Evolutionary conservation across 2,888 invertebrate genomes (phyloP), one percentile per base, ranked within the genome.

Genomic region (Lamellibrachia columna): DNA sequence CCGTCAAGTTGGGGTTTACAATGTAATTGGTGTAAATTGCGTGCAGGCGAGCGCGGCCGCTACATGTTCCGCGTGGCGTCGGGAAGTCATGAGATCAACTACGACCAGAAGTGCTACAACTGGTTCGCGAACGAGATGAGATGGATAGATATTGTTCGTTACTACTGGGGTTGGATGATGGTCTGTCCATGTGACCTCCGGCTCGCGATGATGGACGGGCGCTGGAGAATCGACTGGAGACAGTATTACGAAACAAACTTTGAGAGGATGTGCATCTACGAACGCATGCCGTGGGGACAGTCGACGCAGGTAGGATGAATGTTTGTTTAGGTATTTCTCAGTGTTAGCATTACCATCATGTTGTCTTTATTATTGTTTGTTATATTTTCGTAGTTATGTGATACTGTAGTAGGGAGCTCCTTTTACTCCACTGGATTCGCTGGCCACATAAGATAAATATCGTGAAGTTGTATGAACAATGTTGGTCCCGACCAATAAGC

Each of bases 21-120:
- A 90, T 28, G 9, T 90, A 52, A 7, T 90, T 90, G 15, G 3
- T 90, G 55, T 55, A 60, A 60, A 22, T 9, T 1, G 7, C 22
- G 15, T 75, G 22, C 22, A 75, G 75, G 75, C 4, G 22, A 75
- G 15, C 75, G 75, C 6, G 75, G 75, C 2, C 75, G 75, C 75
- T 75, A 75, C 75, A 75, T 75, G 75, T 75, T 75, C 22, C 75
- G 75, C 22, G 75, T 75, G 75, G 53, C 91, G 91, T 91, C 91
- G 40, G 53, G 52, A 28, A 52, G 52, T 7, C 9, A 28, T 1
- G 53, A 40, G 28, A 15, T 58, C 53, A 55, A 91, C 91, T 91
- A 91, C 91, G 91, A 55, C 53, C 58, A 91, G 53, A 53, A 91
- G 91, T 91, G 91, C 7, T 53, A 15, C 91, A 55, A 55, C n/a